phyloP scores from a whole-genome alignment of 2,888 invertebrate species.

The Tinea semifulvella region DNA sequence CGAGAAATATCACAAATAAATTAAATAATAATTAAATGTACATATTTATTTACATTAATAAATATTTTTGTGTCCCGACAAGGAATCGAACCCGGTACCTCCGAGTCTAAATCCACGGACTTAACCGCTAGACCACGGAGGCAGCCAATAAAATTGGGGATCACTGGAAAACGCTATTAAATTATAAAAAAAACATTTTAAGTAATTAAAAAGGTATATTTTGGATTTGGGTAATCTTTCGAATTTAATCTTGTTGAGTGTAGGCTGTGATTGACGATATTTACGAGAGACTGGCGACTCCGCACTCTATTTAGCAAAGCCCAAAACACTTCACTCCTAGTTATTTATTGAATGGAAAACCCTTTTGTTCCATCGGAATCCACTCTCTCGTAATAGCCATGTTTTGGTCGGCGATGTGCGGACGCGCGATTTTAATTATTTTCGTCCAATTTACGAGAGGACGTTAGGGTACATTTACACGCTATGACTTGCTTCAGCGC shows the following conservation, averaged over 20 bases:
- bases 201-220: not conserved
- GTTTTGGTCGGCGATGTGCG: slow-evolving; percentile 51
- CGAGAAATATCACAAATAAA: too few species aligned
- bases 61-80: too few species aligned
- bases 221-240: slow-evolving; percentile 27
- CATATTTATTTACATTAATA: too few species aligned
- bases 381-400: slow-evolving; percentile 50
- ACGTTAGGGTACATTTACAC: too few species aligned
- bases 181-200: too few species aligned
- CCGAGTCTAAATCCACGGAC: too few species aligned
- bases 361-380: slow-evolving; percentile 47
- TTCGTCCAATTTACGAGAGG: slow-evolving; percentile 64
- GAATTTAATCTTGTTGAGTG: slow-evolving; percentile 51
- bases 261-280: slow-evolving; percentile 39
- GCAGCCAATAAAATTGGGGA: too few species aligned
- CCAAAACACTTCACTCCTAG: slow-evolving; percentile 28
- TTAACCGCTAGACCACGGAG: too few species aligned
- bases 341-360: slow-evolving; percentile 57
- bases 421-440: slow-evolving; percentile 64
- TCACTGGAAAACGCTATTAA: too few species aligned
- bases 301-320: slow-evolving; percentile 27
- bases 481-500: too few species aligned
- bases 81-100: too few species aligned
- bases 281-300: slow-evolving; percentile 26
- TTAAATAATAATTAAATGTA: too few species aligned